A percentile compares a stretch with the other conserved stretches of the same genome.
These are phyloP conservation scores for Apamea epomidion DNA, from an alignment of 2,888 invertebrate species.

Conservation along the genomic window DNA sequence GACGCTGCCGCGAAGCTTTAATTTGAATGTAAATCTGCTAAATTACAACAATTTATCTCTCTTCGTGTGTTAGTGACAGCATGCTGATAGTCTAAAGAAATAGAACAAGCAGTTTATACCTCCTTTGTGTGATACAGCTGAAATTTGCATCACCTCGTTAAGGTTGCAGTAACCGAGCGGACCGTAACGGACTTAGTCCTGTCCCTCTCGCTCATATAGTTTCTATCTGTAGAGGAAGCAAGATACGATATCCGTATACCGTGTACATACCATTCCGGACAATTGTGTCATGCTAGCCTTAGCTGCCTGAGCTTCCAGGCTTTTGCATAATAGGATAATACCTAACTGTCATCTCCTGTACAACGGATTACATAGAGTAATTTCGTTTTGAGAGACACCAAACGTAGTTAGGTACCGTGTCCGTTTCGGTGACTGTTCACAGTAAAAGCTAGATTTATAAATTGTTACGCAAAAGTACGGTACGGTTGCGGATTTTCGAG, in stretches of 20 bases:
- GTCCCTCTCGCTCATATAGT: slow-evolving; percentile 35
- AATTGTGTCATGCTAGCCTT: slow-evolving; percentile 68
- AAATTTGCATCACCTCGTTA: slow-evolving; percentile 71
- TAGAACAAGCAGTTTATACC: slow-evolving; percentile 66
- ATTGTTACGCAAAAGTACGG: slow-evolving; percentile 35
- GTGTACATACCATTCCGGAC: slow-evolving; percentile 51
- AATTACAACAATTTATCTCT: slow-evolving; percentile 61
- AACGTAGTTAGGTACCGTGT: slow-evolving; percentile 38
- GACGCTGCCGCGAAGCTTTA: slow-evolving; percentile 21
- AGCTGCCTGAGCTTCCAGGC: slow-evolving; percentile 59
- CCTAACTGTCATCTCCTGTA: slow-evolving; percentile 67
- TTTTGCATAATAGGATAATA: slow-evolving; percentile 75
- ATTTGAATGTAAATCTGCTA: slow-evolving; percentile 59
- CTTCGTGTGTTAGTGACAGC: slow-evolving; percentile 50
- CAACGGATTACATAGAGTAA: slow-evolving; percentile 61
- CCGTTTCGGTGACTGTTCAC: slow-evolving; percentile 17
- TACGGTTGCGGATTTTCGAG: slow-evolving; percentile 3
- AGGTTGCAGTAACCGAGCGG: slow-evolving; percentile 53
- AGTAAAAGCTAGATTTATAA: slow-evolving; percentile 27
- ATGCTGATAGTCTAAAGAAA: slow-evolving; percentile 67
- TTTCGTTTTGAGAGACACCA: slow-evolving; percentile 46
- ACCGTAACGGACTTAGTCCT: slow-evolving; percentile 38
- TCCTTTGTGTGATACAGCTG: slow-evolving; percentile 66
- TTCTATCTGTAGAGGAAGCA: slow-evolving; percentile 25
- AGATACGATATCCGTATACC: slow-evolving; percentile 30